Evolutionary conservation across 2,797 vertebrate genomes (phyloP).

Genomic region (Molossus alvarezi): DNA sequence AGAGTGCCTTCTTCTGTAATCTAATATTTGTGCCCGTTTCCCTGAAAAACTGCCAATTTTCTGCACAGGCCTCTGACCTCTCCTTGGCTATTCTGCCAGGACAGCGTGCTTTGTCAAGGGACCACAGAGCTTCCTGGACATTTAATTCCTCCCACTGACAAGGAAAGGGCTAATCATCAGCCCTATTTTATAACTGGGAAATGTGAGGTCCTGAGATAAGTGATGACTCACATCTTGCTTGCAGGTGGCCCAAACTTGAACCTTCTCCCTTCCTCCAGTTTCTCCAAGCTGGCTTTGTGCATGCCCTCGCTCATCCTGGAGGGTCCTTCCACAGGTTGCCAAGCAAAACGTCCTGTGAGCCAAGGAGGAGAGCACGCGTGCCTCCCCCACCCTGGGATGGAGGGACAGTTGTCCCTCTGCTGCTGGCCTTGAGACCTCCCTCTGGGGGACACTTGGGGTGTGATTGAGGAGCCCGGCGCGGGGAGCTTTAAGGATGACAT

Average conservation of each 20-base stretch:
- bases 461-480: neutral
- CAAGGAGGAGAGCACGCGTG: neutral
- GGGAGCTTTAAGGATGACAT: neutral
- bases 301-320: neutral
- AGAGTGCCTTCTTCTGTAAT: slow-evolving; percentile 69
- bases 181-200: neutral
- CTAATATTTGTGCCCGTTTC: slow-evolving; percentile 64
- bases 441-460: neutral
- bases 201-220: neutral
- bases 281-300: neutral
- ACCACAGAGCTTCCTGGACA: neutral
- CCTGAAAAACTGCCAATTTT: slow-evolving; percentile 68
- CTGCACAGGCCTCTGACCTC: slow-evolving; percentile 35
- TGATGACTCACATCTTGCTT: neutral
- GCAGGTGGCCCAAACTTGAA: neutral
- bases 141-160: neutral
- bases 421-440: neutral
- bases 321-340: neutral
- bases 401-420: neutral
- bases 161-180: neutral
- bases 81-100: slow-evolving; percentile 29
- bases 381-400: neutral
- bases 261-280: neutral
- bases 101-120: slow-evolving; percentile 33
- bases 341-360: neutral